Base-by-base conservation (phyloP, 2,888 invertebrate species). In the Ophion costatus region DNA sequence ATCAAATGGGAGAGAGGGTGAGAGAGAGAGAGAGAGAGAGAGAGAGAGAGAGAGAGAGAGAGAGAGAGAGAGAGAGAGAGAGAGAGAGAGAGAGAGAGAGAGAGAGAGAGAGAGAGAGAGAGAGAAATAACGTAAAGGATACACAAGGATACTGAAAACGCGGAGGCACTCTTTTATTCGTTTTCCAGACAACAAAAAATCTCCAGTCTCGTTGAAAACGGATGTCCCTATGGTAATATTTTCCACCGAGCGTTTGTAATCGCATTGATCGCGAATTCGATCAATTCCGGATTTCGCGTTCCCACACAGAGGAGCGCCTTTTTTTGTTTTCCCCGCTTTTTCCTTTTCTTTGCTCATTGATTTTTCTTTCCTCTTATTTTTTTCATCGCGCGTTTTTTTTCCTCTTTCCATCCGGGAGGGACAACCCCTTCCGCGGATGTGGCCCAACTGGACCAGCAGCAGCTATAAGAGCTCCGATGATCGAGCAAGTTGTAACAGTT, bases 391-490 rank as follows among this genome's bases (percentile, higher is more conserved):
- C 20, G 14, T 73, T 42, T 33, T 63, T 14, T 73, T 80, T 61
- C 67, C 67, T 70, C 73, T 77, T 83, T 75, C 69, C 61, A 77
- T 78, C 63, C 83, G 85, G 77, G 80, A 85, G 85, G 85, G 83
- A 79, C 90, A 91, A 91, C 90, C 91, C 92, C 92, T 92, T 90
- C 92, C 91, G 90, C 88, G 81, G 83, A 79, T 80, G 84, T 88
- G 88, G 89, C 87, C 88, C 88, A 88, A 88, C 89, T 91, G 90
- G 90, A 91, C 88, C 90, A 89, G 90, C 86, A 89, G 88, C 88
- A 89, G 90, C 89, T 93, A 93, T 93, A 93, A 93, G 92, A 93
- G 90, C 89, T 89, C 88, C 89, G 90, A 90, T 91, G 89, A 89
- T 86, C 89, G 88, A 87, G 89, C 87, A 90, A 90, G 84, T 89